Conservation (phyloP, 1,140 invertebrate genomes). For the Macrocentrus cingulum region DNA sequence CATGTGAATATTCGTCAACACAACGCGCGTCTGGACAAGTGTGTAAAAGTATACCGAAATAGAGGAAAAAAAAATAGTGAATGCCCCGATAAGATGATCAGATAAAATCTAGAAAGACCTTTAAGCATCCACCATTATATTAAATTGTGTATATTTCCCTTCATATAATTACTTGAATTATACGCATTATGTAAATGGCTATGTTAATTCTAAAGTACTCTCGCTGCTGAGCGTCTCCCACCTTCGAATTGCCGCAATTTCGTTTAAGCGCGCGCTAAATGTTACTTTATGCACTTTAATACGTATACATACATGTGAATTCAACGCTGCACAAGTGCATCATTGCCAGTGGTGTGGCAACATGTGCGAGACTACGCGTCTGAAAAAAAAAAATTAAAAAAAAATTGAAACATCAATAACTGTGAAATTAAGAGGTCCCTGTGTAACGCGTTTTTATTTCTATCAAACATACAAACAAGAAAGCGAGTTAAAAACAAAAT, state of each 20-base stretch:
- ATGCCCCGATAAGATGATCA: neutral
- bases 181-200: slow-evolving; percentile 59
- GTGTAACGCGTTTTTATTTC: neutral
- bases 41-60: neutral
- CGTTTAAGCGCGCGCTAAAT: slow-evolving; percentile 53
- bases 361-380: neutral
- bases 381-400: neutral
- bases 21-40: neutral
- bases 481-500: too few relatives aligned
- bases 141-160: slow-evolving; percentile 60
- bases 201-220: slow-evolving; percentile 48
- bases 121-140: slow-evolving; percentile 57
- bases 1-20: too few relatives aligned
- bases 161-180: slow-evolving; percentile 61
- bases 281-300: slow-evolving; percentile 47
- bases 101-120: slow-evolving; percentile 20
- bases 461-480: slow-evolving; percentile 18
- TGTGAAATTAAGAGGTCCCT: neutral
- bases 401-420: neutral
- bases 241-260: slow-evolving; percentile 55
- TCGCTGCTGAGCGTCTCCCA: slow-evolving; percentile 1
- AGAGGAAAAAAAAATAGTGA: too few relatives aligned
- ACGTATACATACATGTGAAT: slow-evolving; percentile 26
- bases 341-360: too few relatives aligned
- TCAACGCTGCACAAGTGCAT: neutral